A percentile compares a stretch with the other conserved stretches of the same genome.
phyloP scores from a whole-genome alignment of 2,888 invertebrate species.

The Dynastes grantii region DNA sequence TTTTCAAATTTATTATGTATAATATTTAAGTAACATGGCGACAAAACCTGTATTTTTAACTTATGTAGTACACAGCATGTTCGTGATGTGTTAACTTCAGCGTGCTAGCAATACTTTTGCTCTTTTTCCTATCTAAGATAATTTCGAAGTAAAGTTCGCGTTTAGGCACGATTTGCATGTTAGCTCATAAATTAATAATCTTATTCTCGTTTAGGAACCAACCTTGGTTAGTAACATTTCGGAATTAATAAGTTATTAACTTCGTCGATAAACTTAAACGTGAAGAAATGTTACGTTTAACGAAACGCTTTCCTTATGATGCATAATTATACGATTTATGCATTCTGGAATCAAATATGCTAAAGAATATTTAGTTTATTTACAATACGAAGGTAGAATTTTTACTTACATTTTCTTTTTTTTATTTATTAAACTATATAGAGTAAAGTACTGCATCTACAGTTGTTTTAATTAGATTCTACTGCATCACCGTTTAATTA shows the following conservation, averaged over 20 bases:
- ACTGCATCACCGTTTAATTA: conserved; percentile 5
- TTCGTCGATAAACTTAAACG: background rate
- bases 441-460: background rate
- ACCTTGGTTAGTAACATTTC: background rate
- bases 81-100: no score
- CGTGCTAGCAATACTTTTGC: conserved; percentile 27
- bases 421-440: no score
- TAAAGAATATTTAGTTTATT: background rate
- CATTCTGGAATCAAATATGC: background rate
- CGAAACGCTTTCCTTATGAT: background rate
- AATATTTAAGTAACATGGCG: background rate
- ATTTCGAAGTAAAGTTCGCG: conserved; percentile 22
- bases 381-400: background rate
- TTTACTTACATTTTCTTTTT: background rate
- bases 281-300: background rate
- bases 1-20: no score
- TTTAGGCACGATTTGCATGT: conserved; percentile 28
- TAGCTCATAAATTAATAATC: conserved; percentile 13
- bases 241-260: conserved; percentile 3
- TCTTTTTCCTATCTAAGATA: conserved; percentile 15
- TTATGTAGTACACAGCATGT: background rate
- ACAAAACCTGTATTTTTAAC: background rate
- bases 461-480: conserved; percentile 1
- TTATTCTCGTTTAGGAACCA: background rate
- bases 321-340: background rate